A percentile compares a stretch with the other conserved stretches of the same genome.
Conservation (phyloP, 2,113 vertebrate genomes). For the Dascyllus trimaculatus region DNA sequence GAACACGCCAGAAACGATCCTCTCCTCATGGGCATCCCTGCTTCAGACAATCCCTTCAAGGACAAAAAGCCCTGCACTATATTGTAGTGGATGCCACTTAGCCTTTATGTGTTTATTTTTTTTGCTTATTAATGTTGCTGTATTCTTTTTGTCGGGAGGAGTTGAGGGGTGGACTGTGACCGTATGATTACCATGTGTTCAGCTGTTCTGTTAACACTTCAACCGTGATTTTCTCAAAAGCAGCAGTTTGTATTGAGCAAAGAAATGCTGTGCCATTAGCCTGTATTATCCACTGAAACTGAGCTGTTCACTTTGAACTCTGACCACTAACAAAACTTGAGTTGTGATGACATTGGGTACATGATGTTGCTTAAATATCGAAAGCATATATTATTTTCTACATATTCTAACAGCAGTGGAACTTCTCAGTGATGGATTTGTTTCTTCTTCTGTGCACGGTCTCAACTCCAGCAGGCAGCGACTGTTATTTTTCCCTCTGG, state of each 20-base stretch:
- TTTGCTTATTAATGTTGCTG: slow-evolving; percentile 74
- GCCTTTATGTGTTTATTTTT: slow-evolving; percentile 48
- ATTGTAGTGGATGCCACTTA: slow-evolving; percentile 86
- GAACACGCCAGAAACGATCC: slow-evolving; percentile 93
- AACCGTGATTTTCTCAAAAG: slow-evolving; percentile 20
- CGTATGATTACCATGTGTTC: slow-evolving; percentile 47
- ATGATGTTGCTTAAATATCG: not conserved
- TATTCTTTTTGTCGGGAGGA: slow-evolving; percentile 58
- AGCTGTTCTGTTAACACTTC: slow-evolving; percentile 45
- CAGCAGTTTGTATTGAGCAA: slow-evolving; percentile 4
- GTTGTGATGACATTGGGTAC: slow-evolving; percentile 15
- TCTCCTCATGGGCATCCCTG: slow-evolving; percentile 91
- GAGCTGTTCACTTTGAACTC: slow-evolving; percentile 32
- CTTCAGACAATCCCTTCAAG: slow-evolving; percentile 99
- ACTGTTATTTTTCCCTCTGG: slow-evolving; percentile 54
- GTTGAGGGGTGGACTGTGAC: slow-evolving; percentile 45
- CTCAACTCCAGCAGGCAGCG: slow-evolving; percentile 14
- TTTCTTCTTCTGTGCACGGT: slow-evolving; percentile 10
- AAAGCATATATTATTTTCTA: slow-evolving; percentile 1
- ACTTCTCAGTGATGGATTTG: slow-evolving; percentile 11
- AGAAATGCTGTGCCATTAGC: slow-evolving; percentile 2
- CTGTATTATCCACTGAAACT: slow-evolving; percentile 19
- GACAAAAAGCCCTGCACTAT: slow-evolving; percentile 97
- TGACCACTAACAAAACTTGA: slow-evolving; percentile 45
- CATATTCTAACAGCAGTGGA: not conserved